Evolutionary conservation across 2,797 vertebrate species (phyloP), one percentile per base, ranked within the genome.

Genomic region (Eospalax fontanierii): DNA sequence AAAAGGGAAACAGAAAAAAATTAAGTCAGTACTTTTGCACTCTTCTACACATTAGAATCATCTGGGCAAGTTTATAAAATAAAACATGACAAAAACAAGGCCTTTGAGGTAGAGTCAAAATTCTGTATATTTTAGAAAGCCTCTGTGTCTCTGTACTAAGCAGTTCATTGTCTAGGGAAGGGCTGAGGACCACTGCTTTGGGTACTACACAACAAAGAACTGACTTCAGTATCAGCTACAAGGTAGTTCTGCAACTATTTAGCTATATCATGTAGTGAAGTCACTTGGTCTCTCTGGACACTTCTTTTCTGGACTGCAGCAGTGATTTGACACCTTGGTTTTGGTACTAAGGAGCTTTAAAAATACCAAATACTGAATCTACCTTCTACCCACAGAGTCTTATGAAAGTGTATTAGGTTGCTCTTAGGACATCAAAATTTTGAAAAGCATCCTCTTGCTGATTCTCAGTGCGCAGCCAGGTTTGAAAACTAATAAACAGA

Each of bases 161-260:
- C 35, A 87, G 30, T 2, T 76, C 24, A 33, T 28, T 74, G 19
- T 87, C 76, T 73, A 10, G 24, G 26, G n/a, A 87, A 28, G 76
- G 16, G 9, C 66, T 91, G 59, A 35, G 46, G 70, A 50, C 15
- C 65, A 61, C 24, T 80, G 9, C 40, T 92, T 81, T 78, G 50
- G 28, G 54, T 78, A 30, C 19, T 22, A 89, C 19, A 28, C 74
- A 70, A 38, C 18, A 5, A 73, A 86, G 28, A 85, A 81, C 91
- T 75, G 33, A 76, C n/a, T 35, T 81, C 9, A 71, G 38, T 76
- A 43, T 24, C 38, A 82, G 50, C 38, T 94, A 35, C 65, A 78
- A 79, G 57, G 73, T 80, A 65, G 40, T 95, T 91, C 38, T 85
- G 35, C 35, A 85, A 26, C 59, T 75, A 3, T 78, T 95, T 91